Evolutionary conservation across 2,888 invertebrate species (phyloP), one percentile per base, ranked within the genome.

Genomic region (Oligia latruncula): DNA sequence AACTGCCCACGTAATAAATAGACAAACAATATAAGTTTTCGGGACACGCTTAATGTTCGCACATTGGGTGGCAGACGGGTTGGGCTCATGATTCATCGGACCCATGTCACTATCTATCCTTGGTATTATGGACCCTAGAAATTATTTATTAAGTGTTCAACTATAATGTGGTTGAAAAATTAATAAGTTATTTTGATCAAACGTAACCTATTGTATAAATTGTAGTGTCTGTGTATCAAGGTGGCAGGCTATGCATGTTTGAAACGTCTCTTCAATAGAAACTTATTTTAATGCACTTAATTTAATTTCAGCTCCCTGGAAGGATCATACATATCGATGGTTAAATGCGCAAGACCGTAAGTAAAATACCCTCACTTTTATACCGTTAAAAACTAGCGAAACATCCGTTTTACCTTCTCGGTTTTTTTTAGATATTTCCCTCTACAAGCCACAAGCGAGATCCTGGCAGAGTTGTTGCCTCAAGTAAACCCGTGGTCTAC

Each of bases 401-500:
- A 20, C 46, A 29, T 29, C 49, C n/a, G 40, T 23, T 66, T 55
- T 40, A 78, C 4, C 2, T 66, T 62, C 13, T 40, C 17, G 29
- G 4, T 74, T 60, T 58, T 93, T 70, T 94, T 68, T 91, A 98
- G 98, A 76, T 98, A 98, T 93, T 98, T 98, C 92, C 97, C 98
- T 78, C 94, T 98, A 66, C 97, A 97, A 60, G 98, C 99, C 0
- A 99, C 99, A 0, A 97, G 98, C 94, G 99, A 99, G 95, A 98
- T 99, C 91, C 95, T 99, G 75, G 98, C 98, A 77, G 98, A 98
- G 94, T 97, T 98, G 92, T 97, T 98, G 75, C 99, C 99, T 0
- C 97, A 97, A 88, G 95, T 99, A 75, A 98, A 98, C 91, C 98
- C 98, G 0, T 98, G 98, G 95, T 97, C 97, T 72, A 93, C 95